Base-by-base conservation (phyloP, 2,888 invertebrate species). In the Drosophila nigricruria region DNA sequence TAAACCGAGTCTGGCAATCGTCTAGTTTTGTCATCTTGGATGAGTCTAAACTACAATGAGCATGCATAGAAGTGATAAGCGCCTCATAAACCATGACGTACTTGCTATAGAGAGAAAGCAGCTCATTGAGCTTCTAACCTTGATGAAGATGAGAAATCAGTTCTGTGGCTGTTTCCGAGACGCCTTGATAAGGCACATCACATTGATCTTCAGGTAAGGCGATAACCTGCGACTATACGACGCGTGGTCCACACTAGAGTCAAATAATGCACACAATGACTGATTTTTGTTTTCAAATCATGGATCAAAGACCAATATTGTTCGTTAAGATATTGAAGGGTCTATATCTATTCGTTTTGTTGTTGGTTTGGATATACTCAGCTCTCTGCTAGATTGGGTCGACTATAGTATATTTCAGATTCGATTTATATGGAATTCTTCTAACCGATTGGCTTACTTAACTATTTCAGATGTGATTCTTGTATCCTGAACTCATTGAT, bases 1-100 rank as follows among this genome's bases (percentile, higher is more conserved):
- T 38, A 4, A 43, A 25, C 30, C 32, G 59, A 57, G 79, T 80
- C 79, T 80, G 60, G 47, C 36, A 23, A 60, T 4, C 40, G 83
- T 83, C 73, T 73, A 77, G 67, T 73, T 80, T 57, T 32, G 38
- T 42, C 32, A 23, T 43, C 49, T 59, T 45, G 47, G 25, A 27
- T 49, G 52, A 66, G 30, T 20, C 67, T 60, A 63, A 59, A 40
- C 56, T 60, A 60, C 45, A 57, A 52, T 36, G 12, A 56, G 18
- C 53, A 20, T 12, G 42, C 53, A 14, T n/a, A 32, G 23, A 1
- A 25, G 25, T 2, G 59, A 72, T 61, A 66, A 73, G 61, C 36
- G 10, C 3, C 1, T 10, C 14, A 34, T 30, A 54, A 25, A 45
- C 27, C 54, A n/a, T 74, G 69, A 63, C 75, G 73, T 49, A 68